Conservation (phyloP, 2,113 vertebrate genomes). For the Heterotis niloticus region DNA sequence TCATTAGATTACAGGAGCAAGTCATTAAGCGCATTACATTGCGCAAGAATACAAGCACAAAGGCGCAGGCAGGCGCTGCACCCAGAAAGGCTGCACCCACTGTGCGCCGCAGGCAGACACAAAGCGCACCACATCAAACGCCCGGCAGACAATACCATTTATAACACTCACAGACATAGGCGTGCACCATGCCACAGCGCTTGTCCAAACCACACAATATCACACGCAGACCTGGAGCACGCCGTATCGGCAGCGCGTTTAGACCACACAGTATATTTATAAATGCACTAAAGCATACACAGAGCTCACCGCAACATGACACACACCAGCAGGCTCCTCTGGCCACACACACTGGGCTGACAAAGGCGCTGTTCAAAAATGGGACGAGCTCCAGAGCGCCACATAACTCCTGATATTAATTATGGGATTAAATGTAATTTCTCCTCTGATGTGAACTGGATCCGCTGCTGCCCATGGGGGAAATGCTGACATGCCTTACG, state of each 20-base stretch:
- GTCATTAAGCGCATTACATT: conserved; percentile 7
- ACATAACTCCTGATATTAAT: conserved; percentile 17
- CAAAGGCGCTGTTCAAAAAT: not conserved
- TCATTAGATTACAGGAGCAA: not conserved
- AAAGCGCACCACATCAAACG: not conserved
- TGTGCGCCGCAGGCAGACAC: not conserved
- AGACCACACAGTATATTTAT: not conserved
- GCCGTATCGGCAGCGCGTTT: not conserved
- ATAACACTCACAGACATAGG: conserved; percentile 8
- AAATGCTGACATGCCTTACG: conserved; percentile 6
- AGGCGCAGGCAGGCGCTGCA: not conserved
- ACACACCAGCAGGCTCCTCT: not conserved
- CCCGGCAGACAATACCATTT: not conserved
- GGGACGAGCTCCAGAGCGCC: not conserved
- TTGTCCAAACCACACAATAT: not conserved
- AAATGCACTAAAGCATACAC: not conserved
- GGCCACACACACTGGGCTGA: conserved; percentile 10
- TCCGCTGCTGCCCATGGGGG: not conserved
- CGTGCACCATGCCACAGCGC: not conserved
- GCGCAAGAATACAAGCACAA: not conserved
- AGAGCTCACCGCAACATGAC: not conserved
- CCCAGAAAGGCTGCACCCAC: not conserved
- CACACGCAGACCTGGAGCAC: not conserved
- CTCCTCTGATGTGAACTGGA: not conserved
- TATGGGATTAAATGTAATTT: conserved; percentile 26